Percentiles rank a stretch among this genome's conserved stretches.
These are phyloP conservation scores for Clitarchus hookeri DNA, from an alignment of 2,888 invertebrate species.

Conservation along the genomic window DNA sequence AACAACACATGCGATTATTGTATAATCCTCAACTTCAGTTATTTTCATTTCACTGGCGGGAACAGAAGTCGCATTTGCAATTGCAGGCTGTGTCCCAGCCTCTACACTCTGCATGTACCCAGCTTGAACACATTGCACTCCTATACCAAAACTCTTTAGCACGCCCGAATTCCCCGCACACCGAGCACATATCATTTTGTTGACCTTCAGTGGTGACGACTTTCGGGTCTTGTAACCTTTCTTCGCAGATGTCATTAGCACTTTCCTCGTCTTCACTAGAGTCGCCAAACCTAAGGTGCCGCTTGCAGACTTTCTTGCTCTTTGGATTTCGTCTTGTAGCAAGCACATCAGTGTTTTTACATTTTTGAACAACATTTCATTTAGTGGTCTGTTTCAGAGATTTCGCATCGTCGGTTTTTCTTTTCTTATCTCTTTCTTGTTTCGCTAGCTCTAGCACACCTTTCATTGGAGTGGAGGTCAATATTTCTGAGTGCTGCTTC, in stretches of 20 bases:
- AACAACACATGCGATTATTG: not conserved
- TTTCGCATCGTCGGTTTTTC: not conserved
- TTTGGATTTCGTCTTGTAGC: not conserved
- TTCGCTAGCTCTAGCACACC: not conserved
- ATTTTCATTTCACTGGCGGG: not conserved
- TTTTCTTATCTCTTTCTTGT: not conserved
- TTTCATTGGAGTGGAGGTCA: not conserved
- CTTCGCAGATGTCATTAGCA: too few relatives aligned
- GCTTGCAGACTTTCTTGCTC: not conserved
- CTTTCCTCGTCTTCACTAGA: too few relatives aligned
- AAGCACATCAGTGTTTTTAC: not conserved
- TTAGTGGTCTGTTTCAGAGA: not conserved
- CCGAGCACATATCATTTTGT: not conserved
- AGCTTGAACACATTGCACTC: not conserved
- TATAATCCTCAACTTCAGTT: not conserved
- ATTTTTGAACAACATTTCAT: not conserved
- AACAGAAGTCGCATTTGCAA: not conserved
- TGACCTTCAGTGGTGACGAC: not conserved
- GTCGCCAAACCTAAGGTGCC: not conserved
- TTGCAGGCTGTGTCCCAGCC: conserved; percentile 10
- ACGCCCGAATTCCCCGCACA: not conserved
- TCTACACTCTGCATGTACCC: not conserved
- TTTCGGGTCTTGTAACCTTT: not conserved
- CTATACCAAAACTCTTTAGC: not conserved
- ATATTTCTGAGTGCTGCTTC: not conserved